Conservation (phyloP, 2,888 invertebrate species). For the Drosophila testacea region DNA sequence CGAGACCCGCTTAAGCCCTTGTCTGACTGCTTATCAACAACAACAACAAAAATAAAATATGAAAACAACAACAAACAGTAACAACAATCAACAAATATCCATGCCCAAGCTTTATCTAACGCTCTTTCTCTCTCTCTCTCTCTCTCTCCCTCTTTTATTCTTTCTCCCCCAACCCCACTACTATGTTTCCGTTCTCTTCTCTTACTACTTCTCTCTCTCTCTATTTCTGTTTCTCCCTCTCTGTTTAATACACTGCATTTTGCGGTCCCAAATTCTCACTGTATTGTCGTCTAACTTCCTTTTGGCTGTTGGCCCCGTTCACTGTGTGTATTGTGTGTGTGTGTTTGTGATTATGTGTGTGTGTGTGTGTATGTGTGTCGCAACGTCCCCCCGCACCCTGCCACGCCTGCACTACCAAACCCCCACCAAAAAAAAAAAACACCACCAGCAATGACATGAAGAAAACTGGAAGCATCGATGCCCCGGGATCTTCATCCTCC, state of each 20-base stretch:
- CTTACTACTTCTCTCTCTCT: conserved; percentile 30
- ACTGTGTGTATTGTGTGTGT: conserved; percentile 22
- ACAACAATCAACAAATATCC: conserved; percentile 41
- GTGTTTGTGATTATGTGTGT: conserved; percentile 4
- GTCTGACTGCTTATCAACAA: conserved; percentile 58
- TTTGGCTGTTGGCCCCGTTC: conserved; percentile 14
- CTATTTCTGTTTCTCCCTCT: conserved; percentile 22
- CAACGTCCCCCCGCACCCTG: conserved; percentile 22
- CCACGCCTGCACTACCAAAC: conserved; percentile 15
- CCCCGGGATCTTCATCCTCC: conserved; percentile 67
- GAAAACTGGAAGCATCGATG: conserved; percentile 76
- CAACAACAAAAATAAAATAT: not conserved
- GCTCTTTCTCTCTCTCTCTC: conserved; percentile 44
- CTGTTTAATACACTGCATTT: conserved; percentile 28
- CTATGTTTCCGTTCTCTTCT: conserved; percentile 8
- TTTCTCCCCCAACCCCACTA: not conserved
- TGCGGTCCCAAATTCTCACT: conserved; percentile 26
- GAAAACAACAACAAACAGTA: not conserved
- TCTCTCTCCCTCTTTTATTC: conserved; percentile 29
- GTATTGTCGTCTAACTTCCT: conserved; percentile 20
- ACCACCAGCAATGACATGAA: conserved; percentile 66
- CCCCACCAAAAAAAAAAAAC: not conserved
- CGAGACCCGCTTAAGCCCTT: conserved; percentile 58
- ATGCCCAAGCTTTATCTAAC: conserved; percentile 72
- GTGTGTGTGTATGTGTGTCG: conserved; percentile 22